These are phyloP conservation scores for Himantopus leucocephalus DNA, from an alignment of 2,113 vertebrate species.

Conservation along the genomic window DNA sequence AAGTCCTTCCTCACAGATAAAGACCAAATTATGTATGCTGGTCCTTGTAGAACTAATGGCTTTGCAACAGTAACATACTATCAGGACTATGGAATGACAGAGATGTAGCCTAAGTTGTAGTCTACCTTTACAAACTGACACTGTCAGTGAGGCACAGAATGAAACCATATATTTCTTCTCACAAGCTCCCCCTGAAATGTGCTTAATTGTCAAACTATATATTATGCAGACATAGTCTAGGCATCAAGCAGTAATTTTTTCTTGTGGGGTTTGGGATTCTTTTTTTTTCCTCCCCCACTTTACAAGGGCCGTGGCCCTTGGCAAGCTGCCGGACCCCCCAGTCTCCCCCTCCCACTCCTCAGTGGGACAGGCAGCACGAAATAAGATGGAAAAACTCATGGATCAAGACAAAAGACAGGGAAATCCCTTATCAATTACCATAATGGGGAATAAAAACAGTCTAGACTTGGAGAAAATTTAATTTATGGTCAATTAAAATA, in stretches of 20 bases:
- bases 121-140: not conserved
- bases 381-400: not conserved
- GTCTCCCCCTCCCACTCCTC: not conserved
- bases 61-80: not conserved
- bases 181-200: not conserved
- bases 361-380: not conserved
- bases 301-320: not conserved
- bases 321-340: not conserved
- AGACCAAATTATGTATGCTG: not conserved
- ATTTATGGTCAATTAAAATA: not conserved
- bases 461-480: not conserved
- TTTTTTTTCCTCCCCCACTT: not conserved
- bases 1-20: not conserved
- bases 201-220: not conserved
- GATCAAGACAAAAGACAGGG: not conserved
- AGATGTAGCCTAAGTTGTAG: not conserved
- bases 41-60: not conserved
- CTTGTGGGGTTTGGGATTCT: not conserved
- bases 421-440: not conserved
- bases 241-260: not conserved
- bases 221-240: not conserved
- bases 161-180: not conserved
- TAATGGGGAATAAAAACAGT: not conserved
- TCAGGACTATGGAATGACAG: not conserved
- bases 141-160: not conserved